phyloP scores from a whole-genome alignment of 2,113 vertebrate species.

The Poeciliopsis occidentalis region DNA sequence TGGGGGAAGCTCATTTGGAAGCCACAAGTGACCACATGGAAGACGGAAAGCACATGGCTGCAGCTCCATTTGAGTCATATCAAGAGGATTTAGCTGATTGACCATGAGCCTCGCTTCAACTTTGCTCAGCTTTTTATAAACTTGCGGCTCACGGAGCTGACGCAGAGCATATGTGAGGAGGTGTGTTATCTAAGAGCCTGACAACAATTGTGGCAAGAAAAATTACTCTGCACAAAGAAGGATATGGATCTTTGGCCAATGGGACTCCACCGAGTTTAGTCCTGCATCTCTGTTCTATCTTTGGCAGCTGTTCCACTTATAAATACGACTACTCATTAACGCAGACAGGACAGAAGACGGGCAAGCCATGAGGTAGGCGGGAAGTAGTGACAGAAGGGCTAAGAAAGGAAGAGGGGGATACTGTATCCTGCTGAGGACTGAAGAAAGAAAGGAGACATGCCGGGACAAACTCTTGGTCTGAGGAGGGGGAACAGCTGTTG shows the following conservation, averaged over 20 bases:
- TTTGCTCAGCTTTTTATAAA: conserved; percentile 31
- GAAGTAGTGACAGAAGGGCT: conserved; percentile 58
- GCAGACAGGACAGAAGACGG: conserved; percentile 34
- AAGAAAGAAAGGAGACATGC: conserved; percentile 51
- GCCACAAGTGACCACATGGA: conserved; percentile 48
- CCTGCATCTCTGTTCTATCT: conserved; percentile 39
- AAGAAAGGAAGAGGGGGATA: conserved; percentile 54
- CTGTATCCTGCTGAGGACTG: conserved; percentile 69
- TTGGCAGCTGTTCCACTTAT: conserved; percentile 73
- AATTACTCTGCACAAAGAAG: conserved; percentile 28
- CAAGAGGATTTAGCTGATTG: conserved; percentile 50
- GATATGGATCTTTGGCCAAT: conserved; percentile 44
- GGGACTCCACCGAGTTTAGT: conserved; percentile 40
- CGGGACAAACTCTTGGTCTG: conserved; percentile 64
- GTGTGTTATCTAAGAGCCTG: conserved; percentile 50
- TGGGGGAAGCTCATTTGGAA: conserved; percentile 44
- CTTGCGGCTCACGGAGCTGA: conserved; percentile 40
- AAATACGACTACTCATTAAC: conserved; percentile 78
- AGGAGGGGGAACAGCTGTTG: conserved; percentile 77
- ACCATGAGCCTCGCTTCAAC: conserved; percentile 36
- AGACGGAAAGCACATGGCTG: conserved; percentile 30
- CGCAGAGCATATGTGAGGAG: conserved; percentile 49
- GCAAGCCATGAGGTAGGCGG: conserved; percentile 43
- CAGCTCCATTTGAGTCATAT: conserved; percentile 45
- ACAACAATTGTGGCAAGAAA: conserved; percentile 34